Base-by-base conservation (phyloP, 2,113 vertebrate species). In the Spermophilus dauricus region DNA sequence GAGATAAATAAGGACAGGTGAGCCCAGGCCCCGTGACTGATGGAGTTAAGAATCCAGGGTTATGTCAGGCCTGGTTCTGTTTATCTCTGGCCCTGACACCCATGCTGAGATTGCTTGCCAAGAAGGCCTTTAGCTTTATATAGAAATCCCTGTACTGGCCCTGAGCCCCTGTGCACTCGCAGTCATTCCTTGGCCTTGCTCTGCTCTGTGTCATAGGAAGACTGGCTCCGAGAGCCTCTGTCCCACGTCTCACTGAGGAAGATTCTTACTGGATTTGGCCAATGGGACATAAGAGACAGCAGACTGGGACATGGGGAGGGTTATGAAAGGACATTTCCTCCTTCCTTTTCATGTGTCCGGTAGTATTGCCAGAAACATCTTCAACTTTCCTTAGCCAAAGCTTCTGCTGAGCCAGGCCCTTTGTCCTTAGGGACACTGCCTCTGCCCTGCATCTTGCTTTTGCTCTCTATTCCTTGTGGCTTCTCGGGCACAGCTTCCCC, bases 51-150 rank as follows among this genome's bases (percentile, higher is more conserved):
- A 91, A 48, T 82, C 58, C 24, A 76, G 92, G 65, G 22, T 81
- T 76, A 45, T 22, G 16, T 85, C 77, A 72, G 72, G 32, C 20
- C 67, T 86, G 83, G 75, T 48, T 94, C 28, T 97, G 72, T 95
- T 94, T 94, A 32, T 72, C 61, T 91, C 72, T 91, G 77, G 65
- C 17, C 56, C 81, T 88, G n/a, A 88, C 2, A 75, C 67, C 34
- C 63, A 30, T 63, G 14, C 53, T 77, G 72, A 63, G 18, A 78
- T 30, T 80, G 70, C 42, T 91, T 93, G 81, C 72, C 72, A 86
- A 28, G 51, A 67, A 88, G 61, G 45, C 16, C 77, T 93, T 91
- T 85, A 32, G 78, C 83, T 96, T 93, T 93, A 80, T 96, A 94
- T 95, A 88, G 89, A 88, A 90, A 85, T 81, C 70, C 61, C 42